These are phyloP conservation scores for Drosophila recens DNA, from an alignment of 2,888 invertebrate species.

Conservation along the genomic window DNA sequence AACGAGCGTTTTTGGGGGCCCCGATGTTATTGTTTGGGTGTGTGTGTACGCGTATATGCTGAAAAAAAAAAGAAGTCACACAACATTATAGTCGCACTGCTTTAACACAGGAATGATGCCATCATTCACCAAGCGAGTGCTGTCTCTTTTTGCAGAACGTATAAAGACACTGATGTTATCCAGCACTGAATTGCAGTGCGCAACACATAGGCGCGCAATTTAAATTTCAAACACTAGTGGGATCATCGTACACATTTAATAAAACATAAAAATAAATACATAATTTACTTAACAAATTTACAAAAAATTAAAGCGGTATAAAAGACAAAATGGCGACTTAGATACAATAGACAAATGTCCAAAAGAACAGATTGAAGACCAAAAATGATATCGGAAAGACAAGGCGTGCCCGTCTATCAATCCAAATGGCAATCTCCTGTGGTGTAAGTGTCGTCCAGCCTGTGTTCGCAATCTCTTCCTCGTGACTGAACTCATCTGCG, in stretches of 20 bases:
- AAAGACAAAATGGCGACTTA: conserved; percentile 22
- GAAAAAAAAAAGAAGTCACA: conserved; percentile 45
- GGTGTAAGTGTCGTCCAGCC: conserved; percentile 94
- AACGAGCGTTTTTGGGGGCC: conserved; percentile 72
- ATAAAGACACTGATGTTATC: conserved; percentile 21
- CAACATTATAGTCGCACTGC: conserved; percentile 34
- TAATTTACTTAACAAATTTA: conserved; percentile 5
- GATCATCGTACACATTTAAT: conserved; percentile 16
- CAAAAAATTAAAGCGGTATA: conserved; percentile 20
- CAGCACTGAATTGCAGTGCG: conserved; percentile 48
- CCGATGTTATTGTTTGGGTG: conserved; percentile 74
- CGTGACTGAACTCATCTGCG: conserved; percentile 47
- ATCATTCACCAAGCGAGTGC: neutral
- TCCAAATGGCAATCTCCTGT: conserved; percentile 95
- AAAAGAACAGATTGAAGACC: conserved; percentile 92
- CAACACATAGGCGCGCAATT: conserved; percentile 40
- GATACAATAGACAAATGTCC: conserved; percentile 89
- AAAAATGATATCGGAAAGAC: conserved; percentile 92
- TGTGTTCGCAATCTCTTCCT: conserved; percentile 66
- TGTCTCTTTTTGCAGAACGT: conserved; percentile 46
- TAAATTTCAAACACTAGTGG: conserved; percentile 16
- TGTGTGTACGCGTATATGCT: conserved; percentile 57
- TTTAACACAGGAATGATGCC: conserved; percentile 22
- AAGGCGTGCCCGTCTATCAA: conserved; percentile 90
- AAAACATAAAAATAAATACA: conserved; percentile 5